Percentiles rank a stretch among this genome's conserved stretches.
Evolutionary conservation across 2,888 invertebrate genomes (phyloP).

Genomic region (Conomelus anceps): DNA sequence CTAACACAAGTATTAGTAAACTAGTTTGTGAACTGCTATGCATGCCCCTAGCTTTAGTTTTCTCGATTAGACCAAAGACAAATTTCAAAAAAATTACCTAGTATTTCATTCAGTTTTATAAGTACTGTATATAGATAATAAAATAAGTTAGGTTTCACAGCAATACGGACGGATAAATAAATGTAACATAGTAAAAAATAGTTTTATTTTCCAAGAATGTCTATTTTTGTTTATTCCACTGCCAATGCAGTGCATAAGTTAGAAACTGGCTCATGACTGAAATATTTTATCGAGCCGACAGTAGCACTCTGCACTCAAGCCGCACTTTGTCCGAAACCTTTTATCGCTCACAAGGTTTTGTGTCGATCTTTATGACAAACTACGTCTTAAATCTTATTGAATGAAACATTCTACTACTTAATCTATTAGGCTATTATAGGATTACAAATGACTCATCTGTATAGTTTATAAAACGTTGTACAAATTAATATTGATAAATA

Average conservation of each 20-base stretch:
- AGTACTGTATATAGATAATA: neutral
- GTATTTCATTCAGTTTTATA: neutral
- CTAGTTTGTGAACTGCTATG: no score
- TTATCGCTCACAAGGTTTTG: neutral
- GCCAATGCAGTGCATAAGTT: neutral
- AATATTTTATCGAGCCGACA: neutral
- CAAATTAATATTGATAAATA: no score
- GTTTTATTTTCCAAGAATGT: neutral
- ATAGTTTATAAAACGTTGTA: no score
- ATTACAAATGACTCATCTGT: no score
- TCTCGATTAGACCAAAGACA: no score
- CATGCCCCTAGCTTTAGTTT: no score
- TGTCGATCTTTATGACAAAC: neutral
- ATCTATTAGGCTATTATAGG: no score
- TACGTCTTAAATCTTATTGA: neutral
- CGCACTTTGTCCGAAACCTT: neutral
- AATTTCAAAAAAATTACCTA: neutral
- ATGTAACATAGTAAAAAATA: no score
- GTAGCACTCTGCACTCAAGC: neutral
- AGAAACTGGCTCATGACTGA: neutral
- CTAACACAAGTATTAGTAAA: no score
- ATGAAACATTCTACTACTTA: no score
- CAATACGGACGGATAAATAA: neutral
- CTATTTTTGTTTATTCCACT: neutral
- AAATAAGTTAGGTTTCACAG: neutral